These are phyloP conservation scores for Paraescarpia echinospica DNA, from an alignment of 1,140 invertebrate genomes.

Conservation along the genomic window DNA sequence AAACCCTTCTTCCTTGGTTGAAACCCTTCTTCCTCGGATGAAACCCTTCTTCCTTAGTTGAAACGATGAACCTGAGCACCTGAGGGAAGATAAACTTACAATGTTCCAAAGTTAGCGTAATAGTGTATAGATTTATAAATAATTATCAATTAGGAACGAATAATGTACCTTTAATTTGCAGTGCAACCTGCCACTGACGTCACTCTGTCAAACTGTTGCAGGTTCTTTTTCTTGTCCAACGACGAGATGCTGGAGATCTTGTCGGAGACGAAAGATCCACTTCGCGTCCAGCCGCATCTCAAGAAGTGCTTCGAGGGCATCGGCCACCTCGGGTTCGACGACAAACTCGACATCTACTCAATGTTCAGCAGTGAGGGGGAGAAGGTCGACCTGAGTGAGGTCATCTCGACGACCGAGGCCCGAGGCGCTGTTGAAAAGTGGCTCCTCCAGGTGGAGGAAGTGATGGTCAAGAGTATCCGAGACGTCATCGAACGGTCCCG, in stretches of 20 bases:
- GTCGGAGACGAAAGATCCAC: constrained; percentile 60
- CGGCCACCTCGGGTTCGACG: constrained; percentile 57
- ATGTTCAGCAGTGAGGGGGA: constrained; percentile 60
- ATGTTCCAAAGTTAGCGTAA: too few species aligned
- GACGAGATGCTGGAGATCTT: constrained; percentile 61
- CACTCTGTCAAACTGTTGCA: constrained; percentile 22
- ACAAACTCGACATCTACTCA: constrained; percentile 54
- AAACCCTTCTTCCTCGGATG: too few species aligned
- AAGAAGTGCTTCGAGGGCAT: constrained; percentile 62
- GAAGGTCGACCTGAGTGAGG: constrained; percentile 47
- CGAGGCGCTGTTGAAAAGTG: constrained; percentile 60
- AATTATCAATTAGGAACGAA: too few species aligned
- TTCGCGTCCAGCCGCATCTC: constrained; percentile 58
- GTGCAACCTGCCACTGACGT: not conserved
- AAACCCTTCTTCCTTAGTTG: too few species aligned
- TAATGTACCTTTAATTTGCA: too few species aligned
- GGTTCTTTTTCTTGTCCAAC: constrained; percentile 61
- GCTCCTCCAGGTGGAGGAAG: constrained; percentile 58
- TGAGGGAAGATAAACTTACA: too few species aligned
- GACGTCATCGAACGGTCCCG: constrained; percentile 52
- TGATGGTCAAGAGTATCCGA: constrained; percentile 55
- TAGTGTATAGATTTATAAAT: not conserved
- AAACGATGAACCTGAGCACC: too few species aligned
- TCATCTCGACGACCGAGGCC: constrained; percentile 56
- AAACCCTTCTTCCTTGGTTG: too few species aligned